Percentiles rank a stretch among this genome's conserved stretches.
These are phyloP conservation scores for Pachypanchax playfairii DNA, from an alignment of 2,113 vertebrate species.

Conservation along the genomic window DNA sequence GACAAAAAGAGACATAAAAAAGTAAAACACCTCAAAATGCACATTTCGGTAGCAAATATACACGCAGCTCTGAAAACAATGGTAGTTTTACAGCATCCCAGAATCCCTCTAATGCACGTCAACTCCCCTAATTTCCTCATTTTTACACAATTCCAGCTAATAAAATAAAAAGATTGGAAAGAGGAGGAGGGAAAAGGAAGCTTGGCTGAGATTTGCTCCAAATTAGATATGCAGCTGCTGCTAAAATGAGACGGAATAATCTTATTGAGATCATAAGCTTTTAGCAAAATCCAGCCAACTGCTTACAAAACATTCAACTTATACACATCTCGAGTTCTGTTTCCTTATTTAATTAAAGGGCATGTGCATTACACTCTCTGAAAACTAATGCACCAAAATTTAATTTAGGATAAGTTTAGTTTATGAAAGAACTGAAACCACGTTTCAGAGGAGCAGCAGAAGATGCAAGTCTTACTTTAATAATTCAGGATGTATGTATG, in stretches of 20 bases:
- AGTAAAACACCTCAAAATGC: not conserved
- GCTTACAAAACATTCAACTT: conserved; percentile 24
- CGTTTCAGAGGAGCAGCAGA: not conserved
- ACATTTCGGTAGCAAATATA: not conserved
- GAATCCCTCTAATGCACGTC: not conserved
- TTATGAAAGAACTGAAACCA: conserved; percentile 5
- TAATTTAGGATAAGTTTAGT: conserved; percentile 13
- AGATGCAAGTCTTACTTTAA: not conserved
- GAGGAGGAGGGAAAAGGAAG: not conserved
- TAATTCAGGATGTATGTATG: not conserved
- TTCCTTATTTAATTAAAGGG: conserved; percentile 40
- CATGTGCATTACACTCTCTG: conserved; percentile 15
- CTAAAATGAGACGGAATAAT: conserved; percentile 22
- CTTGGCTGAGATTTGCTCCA: not conserved
- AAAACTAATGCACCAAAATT: conserved; percentile 1
- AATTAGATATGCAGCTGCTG: conserved; percentile 13
- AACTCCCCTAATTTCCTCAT: not conserved
- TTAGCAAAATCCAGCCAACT: conserved; percentile 13
- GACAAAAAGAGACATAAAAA: not conserved
- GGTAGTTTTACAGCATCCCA: not conserved
- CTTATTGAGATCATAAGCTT: conserved; percentile 31
- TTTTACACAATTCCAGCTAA: not conserved
- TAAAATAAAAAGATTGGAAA: conserved; percentile 6
- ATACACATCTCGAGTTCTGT: conserved; percentile 9
- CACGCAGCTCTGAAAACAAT: not conserved